These are phyloP conservation scores for Stegastes partitus DNA, from an alignment of 2,113 vertebrate species.

Conservation along the genomic window DNA sequence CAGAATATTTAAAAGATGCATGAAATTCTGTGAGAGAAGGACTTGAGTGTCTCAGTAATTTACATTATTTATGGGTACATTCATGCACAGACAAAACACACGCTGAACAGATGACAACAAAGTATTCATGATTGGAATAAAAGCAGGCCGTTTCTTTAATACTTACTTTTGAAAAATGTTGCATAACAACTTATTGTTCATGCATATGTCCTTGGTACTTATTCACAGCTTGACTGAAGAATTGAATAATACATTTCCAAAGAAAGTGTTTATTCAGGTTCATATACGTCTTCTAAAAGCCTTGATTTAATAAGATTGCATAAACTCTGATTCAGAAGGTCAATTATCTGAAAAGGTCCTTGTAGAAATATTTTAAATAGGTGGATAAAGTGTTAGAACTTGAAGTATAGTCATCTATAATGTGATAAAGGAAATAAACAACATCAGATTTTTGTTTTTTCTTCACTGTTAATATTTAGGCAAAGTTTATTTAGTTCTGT, in stretches of 20 bases:
- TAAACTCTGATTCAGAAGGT: no score
- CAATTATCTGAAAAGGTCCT: background rate
- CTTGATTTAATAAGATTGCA: no score
- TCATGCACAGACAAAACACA: background rate
- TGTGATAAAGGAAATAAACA: no score
- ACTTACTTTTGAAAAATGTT: background rate
- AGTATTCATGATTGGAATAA: background rate
- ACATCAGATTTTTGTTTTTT: no score
- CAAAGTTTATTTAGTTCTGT: no score
- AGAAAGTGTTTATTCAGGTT: background rate
- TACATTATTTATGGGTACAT: background rate
- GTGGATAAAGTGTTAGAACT: rapidly evolving
- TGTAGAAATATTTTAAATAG: background rate
- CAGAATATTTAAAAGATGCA: background rate
- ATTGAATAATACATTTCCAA: background rate
- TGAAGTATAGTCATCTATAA: background rate
- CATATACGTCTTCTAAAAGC: no score
- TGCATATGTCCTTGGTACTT: background rate
- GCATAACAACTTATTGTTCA: background rate
- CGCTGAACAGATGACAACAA: background rate
- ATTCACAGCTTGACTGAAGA: background rate
- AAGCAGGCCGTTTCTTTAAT: background rate
- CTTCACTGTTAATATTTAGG: no score
- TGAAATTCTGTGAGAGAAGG: background rate
- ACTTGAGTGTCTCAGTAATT: background rate